phyloP scores from a whole-genome alignment of 2,113 vertebrate genomes.

The Morone saxatilis region DNA sequence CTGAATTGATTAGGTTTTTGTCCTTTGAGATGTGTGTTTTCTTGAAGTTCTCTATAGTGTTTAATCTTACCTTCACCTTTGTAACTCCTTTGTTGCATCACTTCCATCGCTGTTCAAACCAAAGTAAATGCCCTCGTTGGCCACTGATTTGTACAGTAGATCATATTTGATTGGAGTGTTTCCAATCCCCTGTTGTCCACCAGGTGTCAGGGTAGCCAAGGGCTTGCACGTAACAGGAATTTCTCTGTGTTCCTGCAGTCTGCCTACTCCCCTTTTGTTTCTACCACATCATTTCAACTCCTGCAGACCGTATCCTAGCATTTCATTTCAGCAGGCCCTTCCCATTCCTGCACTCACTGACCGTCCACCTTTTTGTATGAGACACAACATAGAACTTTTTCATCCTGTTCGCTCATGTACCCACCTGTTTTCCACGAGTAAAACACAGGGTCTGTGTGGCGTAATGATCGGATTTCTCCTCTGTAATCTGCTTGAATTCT shows the following conservation, averaged over 20 bases:
- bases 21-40: not conserved
- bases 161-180: not conserved
- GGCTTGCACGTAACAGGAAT: slow-evolving; percentile 32
- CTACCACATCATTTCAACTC: slow-evolving; percentile 55
- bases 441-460: slow-evolving; percentile 81
- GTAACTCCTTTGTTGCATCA: not conserved
- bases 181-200: slow-evolving; percentile 67
- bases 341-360: slow-evolving; percentile 78
- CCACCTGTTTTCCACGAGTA: slow-evolving; percentile 83
- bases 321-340: slow-evolving; percentile 58
- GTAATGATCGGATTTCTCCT: slow-evolving; percentile 84
- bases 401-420: slow-evolving; percentile 74
- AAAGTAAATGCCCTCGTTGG: not conserved
- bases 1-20: not conserved
- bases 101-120: not conserved
- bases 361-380: slow-evolving; percentile 67
- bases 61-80: not conserved
- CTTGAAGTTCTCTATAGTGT: not conserved
- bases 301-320: slow-evolving; percentile 38
- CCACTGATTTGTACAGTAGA: too few species aligned
- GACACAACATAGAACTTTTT: slow-evolving; percentile 72
- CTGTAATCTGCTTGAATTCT: slow-evolving; percentile 85
- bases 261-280: slow-evolving; percentile 29
- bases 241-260: slow-evolving; percentile 11
- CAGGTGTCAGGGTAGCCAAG: slow-evolving; percentile 77